These are phyloP conservation scores for Chrysodeixis includens DNA, from an alignment of 2,888 invertebrate genomes.

Conservation along the genomic window DNA sequence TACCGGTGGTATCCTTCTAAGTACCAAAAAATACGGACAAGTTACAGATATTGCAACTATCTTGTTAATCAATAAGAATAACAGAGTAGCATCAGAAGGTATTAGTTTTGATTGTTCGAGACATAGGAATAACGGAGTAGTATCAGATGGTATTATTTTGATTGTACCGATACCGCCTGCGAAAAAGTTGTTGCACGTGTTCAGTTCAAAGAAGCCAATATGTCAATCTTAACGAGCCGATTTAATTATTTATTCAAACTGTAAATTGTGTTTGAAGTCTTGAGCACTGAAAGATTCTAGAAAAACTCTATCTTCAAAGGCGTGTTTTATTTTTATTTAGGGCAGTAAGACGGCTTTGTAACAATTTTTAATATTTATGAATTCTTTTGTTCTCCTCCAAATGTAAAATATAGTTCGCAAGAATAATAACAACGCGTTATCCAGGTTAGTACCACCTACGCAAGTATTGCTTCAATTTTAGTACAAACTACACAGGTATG, in stretches of 20 bases:
- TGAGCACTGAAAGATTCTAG: conserved; percentile 26
- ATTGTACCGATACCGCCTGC: neutral
- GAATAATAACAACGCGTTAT: conserved; percentile 8
- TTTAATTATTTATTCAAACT: conserved; percentile 56
- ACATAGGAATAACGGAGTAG: too few species aligned
- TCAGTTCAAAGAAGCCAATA: conserved; percentile 38
- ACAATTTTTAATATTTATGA: conserved; percentile 24
- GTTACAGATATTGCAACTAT: too few species aligned
- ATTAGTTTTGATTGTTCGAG: too few species aligned
- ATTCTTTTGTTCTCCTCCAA: neutral
- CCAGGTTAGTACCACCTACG: conserved; percentile 14
- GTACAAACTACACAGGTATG: conserved; percentile 30
- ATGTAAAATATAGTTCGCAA: neutral
- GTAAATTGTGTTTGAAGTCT: conserved; percentile 48
- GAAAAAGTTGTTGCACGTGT: neutral
- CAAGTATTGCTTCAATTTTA: conserved; percentile 25
- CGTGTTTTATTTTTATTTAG: conserved; percentile 25
- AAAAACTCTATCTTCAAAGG: conserved; percentile 48
- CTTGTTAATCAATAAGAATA: too few species aligned
- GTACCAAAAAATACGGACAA: too few species aligned
- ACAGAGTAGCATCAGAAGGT: too few species aligned
- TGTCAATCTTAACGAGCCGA: conserved; percentile 36
- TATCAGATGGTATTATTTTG: neutral
- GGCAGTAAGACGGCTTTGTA: conserved; percentile 19
- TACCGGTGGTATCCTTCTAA: neutral